These are phyloP conservation scores for Eubasilissa splendida DNA, from an alignment of 2,888 invertebrate species.

Conservation along the genomic window DNA sequence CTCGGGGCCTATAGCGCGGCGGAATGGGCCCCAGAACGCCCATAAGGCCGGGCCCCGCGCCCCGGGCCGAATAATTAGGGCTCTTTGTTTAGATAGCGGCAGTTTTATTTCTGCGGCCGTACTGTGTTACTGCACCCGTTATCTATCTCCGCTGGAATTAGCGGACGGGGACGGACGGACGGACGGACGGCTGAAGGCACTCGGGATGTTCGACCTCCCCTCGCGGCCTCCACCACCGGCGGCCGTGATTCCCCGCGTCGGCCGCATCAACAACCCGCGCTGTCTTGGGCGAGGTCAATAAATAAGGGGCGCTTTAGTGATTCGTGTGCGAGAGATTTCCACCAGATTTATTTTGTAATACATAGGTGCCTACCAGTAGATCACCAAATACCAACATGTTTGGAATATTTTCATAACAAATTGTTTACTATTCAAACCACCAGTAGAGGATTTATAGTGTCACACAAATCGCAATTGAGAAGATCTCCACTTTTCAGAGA, in stretches of 20 bases:
- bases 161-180: constrained; percentile 33
- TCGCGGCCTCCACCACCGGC: background rate
- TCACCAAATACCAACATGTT: no score
- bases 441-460: no score
- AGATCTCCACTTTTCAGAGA: no score
- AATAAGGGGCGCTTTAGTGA: background rate
- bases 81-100: constrained; percentile 77
- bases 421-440: no score
- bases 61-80: constrained; percentile 77
- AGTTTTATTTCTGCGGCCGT: constrained; percentile 68
- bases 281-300: constrained; percentile 11
- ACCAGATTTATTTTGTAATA: no score
- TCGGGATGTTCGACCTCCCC: no score
- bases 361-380: no score
- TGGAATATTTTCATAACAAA: no score
- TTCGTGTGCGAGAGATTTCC: no score
- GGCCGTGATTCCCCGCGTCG: background rate
- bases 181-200: background rate
- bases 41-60: constrained; percentile 80
- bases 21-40: constrained; percentile 80
- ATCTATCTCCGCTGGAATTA: constrained; percentile 56
- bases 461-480: no score
- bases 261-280: background rate
- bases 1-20: constrained; percentile 77
- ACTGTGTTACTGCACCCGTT: constrained; percentile 56